Evolutionary conservation across 2,888 invertebrate species (phyloP).

Genomic region (Drosophila leonis): DNA sequence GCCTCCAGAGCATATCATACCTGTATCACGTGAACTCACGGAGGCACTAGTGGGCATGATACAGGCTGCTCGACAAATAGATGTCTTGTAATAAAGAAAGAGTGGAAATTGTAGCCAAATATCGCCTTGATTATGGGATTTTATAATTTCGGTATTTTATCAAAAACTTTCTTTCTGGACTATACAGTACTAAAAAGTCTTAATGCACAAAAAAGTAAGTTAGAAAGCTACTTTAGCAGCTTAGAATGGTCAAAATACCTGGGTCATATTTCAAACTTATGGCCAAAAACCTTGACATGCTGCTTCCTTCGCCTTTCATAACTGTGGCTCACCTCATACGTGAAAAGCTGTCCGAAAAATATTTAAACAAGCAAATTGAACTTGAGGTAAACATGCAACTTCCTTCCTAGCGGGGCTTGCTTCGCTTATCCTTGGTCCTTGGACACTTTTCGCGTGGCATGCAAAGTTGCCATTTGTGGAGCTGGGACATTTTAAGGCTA

Average conservation of each 20-base stretch:
- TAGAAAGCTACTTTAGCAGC: neutral
- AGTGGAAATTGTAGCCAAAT: neutral
- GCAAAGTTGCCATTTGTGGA: slow-evolving; percentile 62
- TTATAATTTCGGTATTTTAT: neutral
- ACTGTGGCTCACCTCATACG: slow-evolving; percentile 18
- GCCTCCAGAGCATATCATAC: slow-evolving; percentile 88
- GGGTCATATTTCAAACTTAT: slow-evolving; percentile 41
- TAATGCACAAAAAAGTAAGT: neutral
- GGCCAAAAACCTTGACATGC: slow-evolving; percentile 35
- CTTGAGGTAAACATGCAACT: slow-evolving; percentile 77
- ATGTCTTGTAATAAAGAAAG: slow-evolving; percentile 66
- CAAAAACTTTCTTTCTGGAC: neutral
- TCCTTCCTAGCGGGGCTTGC: slow-evolving; percentile 58
- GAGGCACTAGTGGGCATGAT: slow-evolving; percentile 87
- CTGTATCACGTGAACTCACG: slow-evolving; percentile 87
- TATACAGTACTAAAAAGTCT: neutral
- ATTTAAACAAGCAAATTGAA: slow-evolving; percentile 68
- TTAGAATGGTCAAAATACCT: slow-evolving; percentile 75
- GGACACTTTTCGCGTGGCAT: slow-evolving; percentile 57
- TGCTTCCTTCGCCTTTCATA: slow-evolving; percentile 3
- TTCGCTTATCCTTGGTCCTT: slow-evolving; percentile 62
- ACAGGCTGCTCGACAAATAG: slow-evolving; percentile 84
- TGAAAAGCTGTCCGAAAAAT: slow-evolving; percentile 66
- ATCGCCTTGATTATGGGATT: too few species aligned
- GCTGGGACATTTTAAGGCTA: slow-evolving; percentile 67